Evolutionary conservation across 2,797 vertebrate species (phyloP).

Genomic region (Argya squamiceps): DNA sequence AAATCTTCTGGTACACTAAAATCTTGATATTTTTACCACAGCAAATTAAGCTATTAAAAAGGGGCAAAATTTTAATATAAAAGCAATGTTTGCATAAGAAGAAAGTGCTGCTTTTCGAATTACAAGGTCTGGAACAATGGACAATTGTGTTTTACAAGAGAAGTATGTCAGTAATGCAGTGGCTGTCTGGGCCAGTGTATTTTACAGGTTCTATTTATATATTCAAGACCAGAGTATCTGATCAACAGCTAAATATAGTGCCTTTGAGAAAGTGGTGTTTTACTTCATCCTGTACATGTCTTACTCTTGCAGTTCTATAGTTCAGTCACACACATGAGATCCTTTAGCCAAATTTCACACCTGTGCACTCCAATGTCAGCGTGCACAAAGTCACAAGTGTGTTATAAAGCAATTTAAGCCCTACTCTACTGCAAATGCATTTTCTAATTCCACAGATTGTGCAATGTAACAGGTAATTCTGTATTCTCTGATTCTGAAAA

Average conservation of each 20-base stretch:
- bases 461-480: not conserved
- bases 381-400: not conserved
- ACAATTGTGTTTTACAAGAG: not conserved
- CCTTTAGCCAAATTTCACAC: not conserved
- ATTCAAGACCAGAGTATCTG: slow-evolving; percentile 35
- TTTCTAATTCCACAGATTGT: not conserved
- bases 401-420: not conserved
- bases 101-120: not conserved
- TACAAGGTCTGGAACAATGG: not conserved
- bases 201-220: slow-evolving; percentile 14
- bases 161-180: slow-evolving; percentile 16
- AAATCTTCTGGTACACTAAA: not conserved
- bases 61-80: not conserved
- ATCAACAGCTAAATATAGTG: slow-evolving; percentile 23
- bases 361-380: not conserved
- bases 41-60: not conserved
- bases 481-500: not conserved
- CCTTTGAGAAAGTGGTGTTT: slow-evolving; percentile 38
- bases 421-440: not conserved
- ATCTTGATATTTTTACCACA: not conserved
- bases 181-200: not conserved
- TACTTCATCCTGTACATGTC: not conserved
- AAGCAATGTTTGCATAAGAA: not conserved
- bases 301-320: not conserved
- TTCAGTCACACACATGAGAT: not conserved